Evolutionary conservation across 2,888 invertebrate genomes (phyloP), one percentile per base, ranked within the genome.

Genomic region (Hirtodrosophila histrioides): DNA sequence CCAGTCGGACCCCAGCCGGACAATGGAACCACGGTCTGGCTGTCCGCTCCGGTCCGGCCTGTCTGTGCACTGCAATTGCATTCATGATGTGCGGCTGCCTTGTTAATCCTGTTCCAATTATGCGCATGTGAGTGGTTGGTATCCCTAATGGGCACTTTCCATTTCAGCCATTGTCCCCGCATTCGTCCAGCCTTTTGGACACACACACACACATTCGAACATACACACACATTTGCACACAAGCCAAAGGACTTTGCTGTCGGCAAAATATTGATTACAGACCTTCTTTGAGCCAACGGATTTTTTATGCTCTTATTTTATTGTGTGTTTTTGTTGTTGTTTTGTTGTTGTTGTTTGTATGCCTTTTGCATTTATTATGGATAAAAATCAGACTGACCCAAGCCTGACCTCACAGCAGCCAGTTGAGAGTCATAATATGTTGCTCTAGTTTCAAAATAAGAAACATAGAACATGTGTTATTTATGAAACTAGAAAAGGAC

Each of bases 71-170:
- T 69, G 69, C 83, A 66, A 78, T 71, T 69, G 87, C 81, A 80
- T 77, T 82, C 68, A 67, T 33, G 55, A 66, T 67, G 77, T 63
- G 71, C 65, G 55, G 56, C 58, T 63, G 81, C 71, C 82, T 78
- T 82, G 86, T 86, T 85, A 88, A 88, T 88, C 84, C 84, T 72
- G 86, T 78, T 78, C 75, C 84, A 85, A 85, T 85, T 85, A 85
- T 84, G 78, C 71, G 71, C 82, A 71, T 82, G 78, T 85, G 87
- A 82, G 87, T 87, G 82, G 53, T 39, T 80, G 60, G 72, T 62
- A 69, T 86, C 72, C 82, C 86, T 87, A 85, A 82, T 87, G 86
- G 86, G 84, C 75, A 88, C 84, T 88, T 88, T 88, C 77, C 68
- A 72, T 83, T 80, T 86, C 69, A 50, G 53, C 45, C 56, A 61